A percentile compares a stretch with the other conserved stretches of the same genome.
These are phyloP conservation scores for Montipora sp. DNA, from an alignment of 64 coral and sea anemone species.

Conservation along the genomic window DNA sequence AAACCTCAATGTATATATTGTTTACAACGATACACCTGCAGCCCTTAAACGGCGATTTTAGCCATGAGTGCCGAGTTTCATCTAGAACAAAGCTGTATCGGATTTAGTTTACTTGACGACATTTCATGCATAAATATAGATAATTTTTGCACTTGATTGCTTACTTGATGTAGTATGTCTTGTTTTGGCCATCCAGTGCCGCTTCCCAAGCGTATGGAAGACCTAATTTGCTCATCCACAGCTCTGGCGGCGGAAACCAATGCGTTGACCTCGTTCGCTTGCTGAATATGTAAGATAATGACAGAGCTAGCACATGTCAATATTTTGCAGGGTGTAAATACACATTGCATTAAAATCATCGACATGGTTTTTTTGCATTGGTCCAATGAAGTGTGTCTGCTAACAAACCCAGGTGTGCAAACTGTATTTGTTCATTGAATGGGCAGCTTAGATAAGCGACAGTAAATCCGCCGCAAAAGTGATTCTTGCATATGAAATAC, in stretches of 20 bases:
- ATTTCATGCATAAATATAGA: neutral
- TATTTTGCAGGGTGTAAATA: neutral
- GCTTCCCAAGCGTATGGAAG: constrained; percentile 92
- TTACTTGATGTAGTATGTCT: constrained; percentile 93
- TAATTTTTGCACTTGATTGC: neutral
- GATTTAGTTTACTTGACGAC: neutral
- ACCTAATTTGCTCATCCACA: constrained; percentile 89
- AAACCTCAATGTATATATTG: neutral
- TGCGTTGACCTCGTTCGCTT: constrained; percentile 62
- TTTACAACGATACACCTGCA: neutral
- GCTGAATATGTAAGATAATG: constrained; percentile 32
- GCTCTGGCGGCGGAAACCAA: constrained; percentile 86
- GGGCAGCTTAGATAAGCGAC: neutral
- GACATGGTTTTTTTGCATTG: neutral
- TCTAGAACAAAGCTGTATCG: neutral
- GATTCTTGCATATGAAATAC: neutral
- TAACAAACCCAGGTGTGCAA: constrained; percentile 3
- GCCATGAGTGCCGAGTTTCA: neutral
- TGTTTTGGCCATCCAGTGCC: constrained; percentile 59
- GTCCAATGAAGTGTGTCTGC: neutral
- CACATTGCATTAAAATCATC: neutral
- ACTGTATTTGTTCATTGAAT: neutral
- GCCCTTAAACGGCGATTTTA: neutral
- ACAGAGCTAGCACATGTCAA: neutral
- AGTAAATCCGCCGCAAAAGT: neutral